Percentiles rank a stretch among this genome's conserved stretches.
Conservation (phyloP, 1,140 invertebrate species). For the Harpegnathos saltator region DNA sequence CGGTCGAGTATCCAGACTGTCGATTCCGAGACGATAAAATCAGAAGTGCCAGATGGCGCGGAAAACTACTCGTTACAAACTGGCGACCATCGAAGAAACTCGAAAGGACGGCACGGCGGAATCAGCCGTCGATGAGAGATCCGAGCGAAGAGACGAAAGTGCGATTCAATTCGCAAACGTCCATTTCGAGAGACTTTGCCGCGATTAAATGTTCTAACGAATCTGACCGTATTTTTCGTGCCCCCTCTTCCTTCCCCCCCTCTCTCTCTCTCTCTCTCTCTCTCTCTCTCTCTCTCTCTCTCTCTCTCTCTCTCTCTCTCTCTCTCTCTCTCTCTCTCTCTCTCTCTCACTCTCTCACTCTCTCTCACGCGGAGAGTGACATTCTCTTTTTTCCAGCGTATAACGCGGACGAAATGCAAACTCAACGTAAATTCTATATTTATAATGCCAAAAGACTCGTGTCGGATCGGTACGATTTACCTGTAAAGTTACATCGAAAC, state of each 20-base stretch:
- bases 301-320: too few species aligned
- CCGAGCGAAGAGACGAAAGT: constrained; percentile 58
- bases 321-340: too few species aligned
- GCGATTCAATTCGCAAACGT: constrained; percentile 37
- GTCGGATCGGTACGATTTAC: not conserved
- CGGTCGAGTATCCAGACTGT: constrained; percentile 9
- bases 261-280: too few species aligned
- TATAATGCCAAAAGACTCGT: not conserved
- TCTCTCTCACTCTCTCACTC: too few species aligned
- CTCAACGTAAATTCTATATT: not conserved
- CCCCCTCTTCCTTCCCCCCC: too few species aligned
- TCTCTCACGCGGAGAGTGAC: too few species aligned
- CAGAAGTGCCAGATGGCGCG: constrained; percentile 40
- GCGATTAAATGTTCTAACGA: not conserved
- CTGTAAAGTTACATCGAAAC: constrained; percentile 2
- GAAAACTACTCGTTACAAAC: constrained; percentile 42
- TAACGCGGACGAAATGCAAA: not conserved
- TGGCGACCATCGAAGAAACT: not conserved
- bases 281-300: too few species aligned
- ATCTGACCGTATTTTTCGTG: not conserved
- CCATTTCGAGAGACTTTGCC: constrained; percentile 13
- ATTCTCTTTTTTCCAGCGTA: too few species aligned
- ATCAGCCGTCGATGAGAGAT: not conserved
- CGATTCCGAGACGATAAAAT: constrained; percentile 34
- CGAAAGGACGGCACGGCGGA: not conserved